Conservation (phyloP, 2,888 invertebrate genomes). For the Lysandra coridon region DNA sequence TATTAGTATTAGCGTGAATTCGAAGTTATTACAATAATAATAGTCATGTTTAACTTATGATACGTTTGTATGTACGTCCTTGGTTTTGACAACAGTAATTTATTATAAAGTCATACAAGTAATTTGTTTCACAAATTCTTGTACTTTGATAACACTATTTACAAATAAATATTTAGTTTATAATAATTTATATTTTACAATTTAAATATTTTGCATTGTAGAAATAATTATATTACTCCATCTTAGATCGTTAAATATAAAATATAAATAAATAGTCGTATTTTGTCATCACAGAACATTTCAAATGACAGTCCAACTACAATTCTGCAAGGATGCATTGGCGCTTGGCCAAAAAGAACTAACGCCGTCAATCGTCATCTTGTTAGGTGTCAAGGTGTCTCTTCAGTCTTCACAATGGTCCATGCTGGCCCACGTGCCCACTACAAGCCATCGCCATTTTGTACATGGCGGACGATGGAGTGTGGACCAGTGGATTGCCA, state of each 20-base stretch:
- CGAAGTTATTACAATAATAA: background rate
- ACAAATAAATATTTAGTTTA: background rate
- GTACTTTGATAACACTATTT: background rate
- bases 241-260: background rate
- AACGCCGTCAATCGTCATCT: no score
- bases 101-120: background rate
- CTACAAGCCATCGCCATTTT: no score
- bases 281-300: constrained; percentile 16
- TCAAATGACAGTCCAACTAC: background rate
- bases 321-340: background rate
- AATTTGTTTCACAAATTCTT: background rate
- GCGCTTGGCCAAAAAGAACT: background rate
- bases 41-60: background rate
- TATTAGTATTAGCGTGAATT: background rate
- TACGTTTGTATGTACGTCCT: background rate
- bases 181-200: background rate
- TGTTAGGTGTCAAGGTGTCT: no score
- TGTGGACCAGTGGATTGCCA: no score
- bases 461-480: no score
- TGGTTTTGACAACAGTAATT: background rate
- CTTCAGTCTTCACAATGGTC: no score
- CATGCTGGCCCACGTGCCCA: no score
- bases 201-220: background rate
- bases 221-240: background rate
- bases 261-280: background rate